Evolutionary conservation across 2,113 vertebrate species (phyloP).

Genomic region (Platanista minor): DNA sequence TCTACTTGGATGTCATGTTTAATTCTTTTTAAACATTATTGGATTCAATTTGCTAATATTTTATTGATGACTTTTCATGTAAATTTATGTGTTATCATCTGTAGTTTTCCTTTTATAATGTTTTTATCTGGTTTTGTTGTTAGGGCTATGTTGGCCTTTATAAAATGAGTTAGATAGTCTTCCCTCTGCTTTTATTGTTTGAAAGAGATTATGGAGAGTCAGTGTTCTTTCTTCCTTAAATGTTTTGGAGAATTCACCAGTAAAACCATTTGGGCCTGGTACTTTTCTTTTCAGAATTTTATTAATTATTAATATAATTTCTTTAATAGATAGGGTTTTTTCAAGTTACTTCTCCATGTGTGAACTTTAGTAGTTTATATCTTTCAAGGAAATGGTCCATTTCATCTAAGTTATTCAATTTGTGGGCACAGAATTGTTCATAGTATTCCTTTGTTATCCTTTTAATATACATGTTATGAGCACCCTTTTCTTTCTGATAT

Average conservation of each 20-base stretch:
- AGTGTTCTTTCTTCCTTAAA: background rate
- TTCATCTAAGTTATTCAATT: background rate
- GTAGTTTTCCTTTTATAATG: background rate
- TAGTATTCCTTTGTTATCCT: background rate
- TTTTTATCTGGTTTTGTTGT: background rate
- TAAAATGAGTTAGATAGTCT: background rate
- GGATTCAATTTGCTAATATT: background rate
- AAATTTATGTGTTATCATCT: background rate
- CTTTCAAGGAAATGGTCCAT: background rate
- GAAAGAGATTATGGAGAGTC: background rate
- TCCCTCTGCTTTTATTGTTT: background rate
- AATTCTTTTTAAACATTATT: background rate
- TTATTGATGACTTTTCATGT: background rate
- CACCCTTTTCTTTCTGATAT: background rate
- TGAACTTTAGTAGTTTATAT: background rate
- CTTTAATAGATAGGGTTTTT: background rate
- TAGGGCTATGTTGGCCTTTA: background rate
- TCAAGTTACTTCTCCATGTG: background rate
- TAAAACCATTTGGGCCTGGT: background rate
- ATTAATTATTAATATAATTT: background rate
- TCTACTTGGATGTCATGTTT: background rate
- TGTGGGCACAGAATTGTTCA: background rate
- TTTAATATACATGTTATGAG: background rate
- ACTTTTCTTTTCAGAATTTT: background rate
- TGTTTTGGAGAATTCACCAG: background rate